Base-by-base conservation (phyloP, 2,888 invertebrate genomes). In the Panopea generosa region DNA sequence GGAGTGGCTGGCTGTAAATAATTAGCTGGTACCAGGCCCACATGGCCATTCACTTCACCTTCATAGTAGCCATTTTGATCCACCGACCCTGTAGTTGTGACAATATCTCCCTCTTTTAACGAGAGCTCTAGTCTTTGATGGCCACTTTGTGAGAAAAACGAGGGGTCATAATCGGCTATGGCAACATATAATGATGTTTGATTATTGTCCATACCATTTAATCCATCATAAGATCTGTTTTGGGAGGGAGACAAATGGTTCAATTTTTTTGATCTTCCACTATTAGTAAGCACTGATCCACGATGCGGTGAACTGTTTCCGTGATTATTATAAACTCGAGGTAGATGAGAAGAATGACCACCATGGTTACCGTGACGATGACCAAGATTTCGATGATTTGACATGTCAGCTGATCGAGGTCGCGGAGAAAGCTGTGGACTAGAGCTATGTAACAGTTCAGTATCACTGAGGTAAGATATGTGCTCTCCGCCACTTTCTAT, bases 51-150 rank as follows among this genome's bases (percentile, higher is more conserved):
- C 14, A 89, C 88, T 71, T 89, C 89, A 22, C 89, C 90, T 71
- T 90, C 89, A 77, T 85, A 88, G 72, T 91, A 91, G 11, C 91
- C 91, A 62, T 82, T 82, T n/a, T 84, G 79, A 70, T 89, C 88
- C 27, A 86, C 60, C 7, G 86, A 83, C 38, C 91, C 91, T 63
- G 85, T 84, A 4, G 90, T 84, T 27, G 72, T 76, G 38, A 91
- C 90, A n/a, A 78, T 65, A 77, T 91, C 89, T 61, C 90, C 90
- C 74, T 91, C 90, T 55, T 76, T 86, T 33, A 91, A 77, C 18
- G 84, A 72, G 55, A 91, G 72, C 68, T 91, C 90, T 33, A 87
- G 77, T 24, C 83, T 66, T 22, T 82, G 88, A 18, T 87, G 84
- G 4, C 87, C 89, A 80, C 88, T 89, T 61, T 84, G 83, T 40